Evolutionary conservation across 2,797 vertebrate genomes (phyloP).

Genomic region (Pempheris klunzingeri): DNA sequence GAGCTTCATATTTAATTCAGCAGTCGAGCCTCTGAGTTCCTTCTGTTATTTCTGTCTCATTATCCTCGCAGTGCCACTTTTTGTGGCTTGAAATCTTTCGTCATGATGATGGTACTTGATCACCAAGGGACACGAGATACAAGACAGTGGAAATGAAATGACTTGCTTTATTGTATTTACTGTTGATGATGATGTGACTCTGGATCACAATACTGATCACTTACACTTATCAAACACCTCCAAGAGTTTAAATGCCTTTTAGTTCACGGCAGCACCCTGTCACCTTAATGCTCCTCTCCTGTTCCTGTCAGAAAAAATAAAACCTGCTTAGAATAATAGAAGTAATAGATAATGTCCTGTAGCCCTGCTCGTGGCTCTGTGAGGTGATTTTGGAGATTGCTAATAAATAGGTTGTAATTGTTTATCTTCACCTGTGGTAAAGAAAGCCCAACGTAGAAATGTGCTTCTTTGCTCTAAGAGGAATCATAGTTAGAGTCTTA

Average conservation of each 20-base stretch:
- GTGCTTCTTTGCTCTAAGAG: not conserved
- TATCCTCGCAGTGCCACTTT: constrained; percentile 24
- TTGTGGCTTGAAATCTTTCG: constrained; percentile 35
- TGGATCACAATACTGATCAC: not conserved
- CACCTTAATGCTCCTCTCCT: not conserved
- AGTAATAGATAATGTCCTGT: not conserved
- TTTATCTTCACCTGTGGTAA: not conserved
- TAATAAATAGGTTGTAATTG: not conserved
- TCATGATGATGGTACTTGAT: constrained; percentile 28
- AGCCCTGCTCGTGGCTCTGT: not conserved
- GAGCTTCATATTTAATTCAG: constrained; percentile 68
- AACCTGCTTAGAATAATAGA: not conserved
- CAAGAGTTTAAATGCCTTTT: not conserved
- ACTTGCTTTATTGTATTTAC: not conserved
- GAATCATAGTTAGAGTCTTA: not conserved
- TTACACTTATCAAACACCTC: not conserved
- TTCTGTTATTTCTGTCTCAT: constrained; percentile 51
- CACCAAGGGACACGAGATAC: not conserved
- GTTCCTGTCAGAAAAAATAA: constrained; percentile 1
- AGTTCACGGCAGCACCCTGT: not conserved
- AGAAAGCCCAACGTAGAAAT: not conserved
- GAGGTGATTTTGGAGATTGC: not conserved
- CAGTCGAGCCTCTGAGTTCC: constrained; percentile 22
- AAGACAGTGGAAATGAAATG: not conserved
- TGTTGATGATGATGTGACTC: not conserved